These are phyloP conservation scores for Rhopilema esculentum DNA, from an alignment of 30 jellyfish, hydroid and myxozoan species.

Conservation along the genomic window DNA sequence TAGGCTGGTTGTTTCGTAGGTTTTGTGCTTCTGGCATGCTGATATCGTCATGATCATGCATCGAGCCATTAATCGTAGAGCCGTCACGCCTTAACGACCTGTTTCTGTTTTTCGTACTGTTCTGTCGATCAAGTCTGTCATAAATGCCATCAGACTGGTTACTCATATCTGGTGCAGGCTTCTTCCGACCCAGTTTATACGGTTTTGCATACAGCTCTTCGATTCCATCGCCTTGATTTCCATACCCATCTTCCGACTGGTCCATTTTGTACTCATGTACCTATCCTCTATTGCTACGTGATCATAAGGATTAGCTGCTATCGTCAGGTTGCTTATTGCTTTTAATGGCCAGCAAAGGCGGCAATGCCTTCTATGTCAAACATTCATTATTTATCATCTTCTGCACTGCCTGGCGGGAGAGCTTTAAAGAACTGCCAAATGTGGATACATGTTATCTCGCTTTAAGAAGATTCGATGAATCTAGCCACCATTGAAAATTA, in stretches of 20 bases:
- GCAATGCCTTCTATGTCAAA: background rate
- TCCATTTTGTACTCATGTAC: background rate
- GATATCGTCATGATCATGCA: too few relatives aligned
- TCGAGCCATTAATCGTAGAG: background rate
- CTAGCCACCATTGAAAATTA: background rate
- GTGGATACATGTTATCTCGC: background rate
- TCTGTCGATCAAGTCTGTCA: conserved; percentile 68
- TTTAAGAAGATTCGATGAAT: background rate
- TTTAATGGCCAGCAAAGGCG: background rate
- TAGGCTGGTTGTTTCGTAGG: background rate
- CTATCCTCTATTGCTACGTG: too few relatives aligned
- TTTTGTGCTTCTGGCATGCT: background rate
- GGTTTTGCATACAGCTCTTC: conserved; percentile 63
- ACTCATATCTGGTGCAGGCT: conserved; percentile 1
- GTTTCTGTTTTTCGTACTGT: background rate
- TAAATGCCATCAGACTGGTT: conserved; percentile 37
- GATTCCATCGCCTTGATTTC: background rate
- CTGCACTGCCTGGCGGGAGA: background rate
- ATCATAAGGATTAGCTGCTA: too few relatives aligned
- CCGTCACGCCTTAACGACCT: background rate
- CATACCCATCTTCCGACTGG: background rate
- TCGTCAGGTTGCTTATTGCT: too few relatives aligned
- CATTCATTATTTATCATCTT: too few relatives aligned
- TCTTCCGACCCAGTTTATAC: background rate
- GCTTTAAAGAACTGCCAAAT: background rate